Evolutionary conservation across 1,140 invertebrate species (phyloP).

Genomic region (Mycetomoellerius zeteki): DNA sequence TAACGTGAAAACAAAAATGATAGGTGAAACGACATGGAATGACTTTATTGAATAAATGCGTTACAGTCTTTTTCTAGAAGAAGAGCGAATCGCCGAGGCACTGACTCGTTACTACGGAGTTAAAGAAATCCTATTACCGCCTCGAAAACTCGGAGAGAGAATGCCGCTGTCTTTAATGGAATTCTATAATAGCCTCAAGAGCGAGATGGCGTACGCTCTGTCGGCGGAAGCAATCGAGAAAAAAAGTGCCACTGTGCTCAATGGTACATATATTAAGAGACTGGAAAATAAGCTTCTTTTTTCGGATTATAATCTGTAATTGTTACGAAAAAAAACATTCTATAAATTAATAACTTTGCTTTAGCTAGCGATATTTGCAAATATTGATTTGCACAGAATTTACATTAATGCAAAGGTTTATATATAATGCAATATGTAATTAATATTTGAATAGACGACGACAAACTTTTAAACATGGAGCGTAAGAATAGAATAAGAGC

Average conservation of each 20-base stretch:
- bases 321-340: background rate
- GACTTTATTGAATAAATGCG: constrained; percentile 38
- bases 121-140: constrained; percentile 79
- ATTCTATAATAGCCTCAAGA: constrained; percentile 76
- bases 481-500: background rate
- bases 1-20: background rate
- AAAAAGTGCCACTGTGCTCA: background rate
- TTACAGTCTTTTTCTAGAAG: constrained; percentile 72
- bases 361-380: background rate
- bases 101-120: constrained; percentile 78
- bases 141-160: constrained; percentile 69
- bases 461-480: background rate
- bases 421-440: background rate
- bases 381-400: too few relatives aligned
- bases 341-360: background rate
- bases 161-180: constrained; percentile 70
- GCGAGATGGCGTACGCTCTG: constrained; percentile 62
- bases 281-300: background rate
- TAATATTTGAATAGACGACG: background rate
- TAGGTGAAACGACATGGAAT: background rate
- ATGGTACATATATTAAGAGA: constrained; percentile 9
- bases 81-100: constrained; percentile 73
- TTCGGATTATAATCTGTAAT: background rate
- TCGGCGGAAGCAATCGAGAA: constrained; percentile 24
- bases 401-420: background rate